A percentile compares a stretch with the other conserved stretches of the same genome.
Conservation (phyloP, 2,113 vertebrate genomes). For the Carassius gibelio region DNA sequence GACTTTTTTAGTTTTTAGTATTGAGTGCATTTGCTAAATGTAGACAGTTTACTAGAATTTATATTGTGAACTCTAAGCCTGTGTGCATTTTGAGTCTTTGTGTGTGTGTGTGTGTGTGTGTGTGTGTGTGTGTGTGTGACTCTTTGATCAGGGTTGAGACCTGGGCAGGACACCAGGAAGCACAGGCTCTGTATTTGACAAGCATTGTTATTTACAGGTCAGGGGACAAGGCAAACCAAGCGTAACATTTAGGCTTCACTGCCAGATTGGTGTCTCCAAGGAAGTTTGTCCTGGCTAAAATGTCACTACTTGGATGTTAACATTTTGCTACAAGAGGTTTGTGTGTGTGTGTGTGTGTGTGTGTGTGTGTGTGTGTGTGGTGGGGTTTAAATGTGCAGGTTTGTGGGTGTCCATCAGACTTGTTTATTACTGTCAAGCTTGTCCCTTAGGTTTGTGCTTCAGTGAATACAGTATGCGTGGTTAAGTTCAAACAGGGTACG, state of each 20-base stretch:
- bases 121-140: neutral
- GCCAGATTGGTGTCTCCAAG: conserved; percentile 2
- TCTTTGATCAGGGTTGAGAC: conserved; percentile 4
- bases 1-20: neutral
- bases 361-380: neutral
- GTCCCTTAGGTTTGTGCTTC: conserved; percentile 8
- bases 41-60: neutral
- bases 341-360: neutral
- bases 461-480: neutral
- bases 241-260: conserved; percentile 27
- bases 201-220: conserved; percentile 33
- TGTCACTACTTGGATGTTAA: conserved; percentile 9
- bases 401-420: neutral
- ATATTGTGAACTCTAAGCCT: neutral
- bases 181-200: conserved; percentile 25
- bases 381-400: neutral
- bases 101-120: neutral
- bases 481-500: neutral
- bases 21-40: neutral
- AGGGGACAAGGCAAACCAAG: conserved; percentile 26
- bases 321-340: neutral
- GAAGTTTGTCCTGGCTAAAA: conserved; percentile 27
- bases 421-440: conserved; percentile 24
- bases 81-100: neutral
- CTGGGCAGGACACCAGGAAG: neutral